These are phyloP conservation scores for Budorcas taxicolor DNA, from an alignment of 2,113 vertebrate species.

Conservation along the genomic window DNA sequence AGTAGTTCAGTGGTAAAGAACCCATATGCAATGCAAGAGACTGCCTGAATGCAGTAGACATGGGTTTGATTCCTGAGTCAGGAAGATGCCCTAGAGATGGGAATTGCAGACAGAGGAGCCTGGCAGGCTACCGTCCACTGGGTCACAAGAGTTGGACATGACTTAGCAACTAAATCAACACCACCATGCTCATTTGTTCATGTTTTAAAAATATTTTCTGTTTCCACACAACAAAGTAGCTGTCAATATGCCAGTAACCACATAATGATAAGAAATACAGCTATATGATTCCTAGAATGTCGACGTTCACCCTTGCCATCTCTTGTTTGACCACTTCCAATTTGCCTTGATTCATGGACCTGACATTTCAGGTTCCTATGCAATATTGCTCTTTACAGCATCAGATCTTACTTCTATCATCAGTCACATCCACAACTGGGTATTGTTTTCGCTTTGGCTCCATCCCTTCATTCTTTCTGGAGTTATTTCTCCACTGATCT, in stretches of 20 bases:
- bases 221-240: not conserved
- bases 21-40: not conserved
- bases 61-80: not conserved
- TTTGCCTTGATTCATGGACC: no score
- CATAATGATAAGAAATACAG: not conserved
- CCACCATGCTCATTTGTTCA: not conserved
- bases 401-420: no score
- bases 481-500: no score
- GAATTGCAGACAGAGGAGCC: not conserved
- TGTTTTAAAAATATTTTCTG: constrained; percentile 18
- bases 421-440: no score
- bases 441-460: no score
- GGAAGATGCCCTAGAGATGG: not conserved
- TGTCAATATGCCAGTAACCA: not conserved
- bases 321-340: no score
- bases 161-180: not conserved
- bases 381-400: no score
- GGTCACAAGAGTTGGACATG: not conserved
- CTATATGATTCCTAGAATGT: not conserved
- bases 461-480: no score
- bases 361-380: no score
- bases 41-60: not conserved
- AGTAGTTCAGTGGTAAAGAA: not conserved
- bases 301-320: no score
- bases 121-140: not conserved